These are phyloP conservation scores for Copsychus sechellarum DNA, from an alignment of 2,113 vertebrate genomes.

Conservation along the genomic window DNA sequence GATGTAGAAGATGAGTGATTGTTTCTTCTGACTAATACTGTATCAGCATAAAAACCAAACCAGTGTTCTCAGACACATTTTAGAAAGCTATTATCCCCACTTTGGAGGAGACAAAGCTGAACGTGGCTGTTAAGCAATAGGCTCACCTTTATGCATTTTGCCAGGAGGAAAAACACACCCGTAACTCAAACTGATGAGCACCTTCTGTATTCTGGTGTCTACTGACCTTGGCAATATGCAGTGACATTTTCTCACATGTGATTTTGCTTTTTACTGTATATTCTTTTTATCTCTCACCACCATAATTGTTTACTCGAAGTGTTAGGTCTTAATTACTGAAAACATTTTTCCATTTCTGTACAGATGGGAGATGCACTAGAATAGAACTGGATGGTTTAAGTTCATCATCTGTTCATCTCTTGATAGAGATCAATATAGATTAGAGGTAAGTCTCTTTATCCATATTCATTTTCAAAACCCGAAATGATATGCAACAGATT, in stretches of 20 bases:
- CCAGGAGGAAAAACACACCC: not conserved
- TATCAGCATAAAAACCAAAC: not conserved
- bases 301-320: constrained; percentile 3
- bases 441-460: constrained; percentile 56
- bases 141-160: not conserved
- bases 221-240: not conserved
- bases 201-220: not conserved
- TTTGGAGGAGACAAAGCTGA: not conserved
- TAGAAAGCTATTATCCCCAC: not conserved
- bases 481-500: constrained; percentile 45
- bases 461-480: constrained; percentile 36
- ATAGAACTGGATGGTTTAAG: constrained; percentile 26
- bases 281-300: not conserved
- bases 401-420: constrained; percentile 53
- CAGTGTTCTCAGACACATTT: not conserved
- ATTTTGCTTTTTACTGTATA: not conserved
- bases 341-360: constrained; percentile 24
- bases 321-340: constrained; percentile 39
- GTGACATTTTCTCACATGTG: not conserved
- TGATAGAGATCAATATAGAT: constrained; percentile 56
- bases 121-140: not conserved
- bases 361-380: constrained; percentile 39
- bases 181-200: accelerated
- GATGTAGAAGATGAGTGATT: not conserved
- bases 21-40: not conserved